A percentile compares a stretch with the other conserved stretches of the same genome.
Conservation (phyloP, 2,113 vertebrate species). For the Corvus moneduloides region DNA sequence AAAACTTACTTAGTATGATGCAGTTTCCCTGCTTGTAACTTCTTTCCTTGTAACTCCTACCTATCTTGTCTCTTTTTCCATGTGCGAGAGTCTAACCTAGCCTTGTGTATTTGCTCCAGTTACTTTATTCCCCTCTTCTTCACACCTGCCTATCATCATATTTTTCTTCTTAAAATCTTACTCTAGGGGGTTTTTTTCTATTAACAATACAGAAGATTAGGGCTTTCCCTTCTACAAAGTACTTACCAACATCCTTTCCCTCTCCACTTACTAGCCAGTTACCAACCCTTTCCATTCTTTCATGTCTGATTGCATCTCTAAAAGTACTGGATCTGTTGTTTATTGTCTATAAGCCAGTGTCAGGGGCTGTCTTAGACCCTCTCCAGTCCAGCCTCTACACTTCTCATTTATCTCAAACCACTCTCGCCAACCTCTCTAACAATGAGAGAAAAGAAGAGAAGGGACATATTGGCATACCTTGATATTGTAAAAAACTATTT, state of each 20-base stretch:
- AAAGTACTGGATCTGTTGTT: background rate
- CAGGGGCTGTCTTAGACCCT: background rate
- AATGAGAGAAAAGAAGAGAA: background rate
- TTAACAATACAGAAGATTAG: background rate
- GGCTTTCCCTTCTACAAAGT: background rate
- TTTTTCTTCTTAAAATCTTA: background rate
- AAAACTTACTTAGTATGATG: background rate
- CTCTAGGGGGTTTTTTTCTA: background rate
- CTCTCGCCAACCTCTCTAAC: background rate
- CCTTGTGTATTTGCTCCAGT: background rate
- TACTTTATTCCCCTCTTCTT: background rate
- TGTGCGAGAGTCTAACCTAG: background rate
- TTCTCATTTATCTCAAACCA: background rate
- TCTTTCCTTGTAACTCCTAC: background rate
- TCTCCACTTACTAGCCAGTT: background rate
- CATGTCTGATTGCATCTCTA: slow-evolving; percentile 1
- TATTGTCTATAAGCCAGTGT: background rate
- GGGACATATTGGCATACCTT: background rate
- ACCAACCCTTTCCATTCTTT: background rate
- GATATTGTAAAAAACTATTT: background rate
- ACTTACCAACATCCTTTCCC: background rate
- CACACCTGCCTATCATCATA: background rate
- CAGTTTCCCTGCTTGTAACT: background rate
- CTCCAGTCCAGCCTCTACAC: background rate
- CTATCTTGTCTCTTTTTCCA: background rate